Conservation (phyloP, 2,888 invertebrate species). For the Tenthredo amoena region DNA sequence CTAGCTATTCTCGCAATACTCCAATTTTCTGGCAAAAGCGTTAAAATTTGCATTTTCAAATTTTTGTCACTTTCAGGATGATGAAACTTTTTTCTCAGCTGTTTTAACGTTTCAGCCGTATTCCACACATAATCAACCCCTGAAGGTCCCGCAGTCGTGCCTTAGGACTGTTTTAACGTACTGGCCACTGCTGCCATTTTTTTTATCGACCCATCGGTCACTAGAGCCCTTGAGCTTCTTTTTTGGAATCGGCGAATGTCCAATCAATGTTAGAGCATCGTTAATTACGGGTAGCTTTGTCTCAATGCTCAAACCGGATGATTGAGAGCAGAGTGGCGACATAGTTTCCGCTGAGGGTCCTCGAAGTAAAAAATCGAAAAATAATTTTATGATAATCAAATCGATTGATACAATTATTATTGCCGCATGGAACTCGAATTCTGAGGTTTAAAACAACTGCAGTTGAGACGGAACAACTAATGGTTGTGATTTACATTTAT, state of each 20-base stretch:
- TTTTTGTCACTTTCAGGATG: neutral
- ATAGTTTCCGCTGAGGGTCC: neutral
- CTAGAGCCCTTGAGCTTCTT: neutral
- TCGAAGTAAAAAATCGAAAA: neutral
- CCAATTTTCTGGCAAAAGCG: slow-evolving; percentile 41
- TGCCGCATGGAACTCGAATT: neutral
- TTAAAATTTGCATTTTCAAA: slow-evolving; percentile 51
- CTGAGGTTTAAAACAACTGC: neutral
- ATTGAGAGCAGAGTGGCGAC: neutral
- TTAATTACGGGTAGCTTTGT: neutral
- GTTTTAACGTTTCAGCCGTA: slow-evolving; percentile 8
- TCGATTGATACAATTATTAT: neutral
- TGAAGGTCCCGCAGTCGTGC: neutral
- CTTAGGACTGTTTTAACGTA: neutral
- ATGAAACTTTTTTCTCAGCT: slow-evolving; percentile 36
- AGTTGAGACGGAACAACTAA: neutral
- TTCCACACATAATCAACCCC: slow-evolving; percentile 15
- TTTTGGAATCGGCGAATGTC: neutral
- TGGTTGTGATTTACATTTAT: neutral
- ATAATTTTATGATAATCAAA: neutral
- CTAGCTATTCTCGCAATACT: slow-evolving; percentile 37
- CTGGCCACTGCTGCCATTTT: neutral
- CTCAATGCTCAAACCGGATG: neutral
- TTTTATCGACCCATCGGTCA: neutral
- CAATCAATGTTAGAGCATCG: neutral